phyloP scores from a whole-genome alignment of 2,888 invertebrate genomes.

The Margaritifera margaritifera region DNA sequence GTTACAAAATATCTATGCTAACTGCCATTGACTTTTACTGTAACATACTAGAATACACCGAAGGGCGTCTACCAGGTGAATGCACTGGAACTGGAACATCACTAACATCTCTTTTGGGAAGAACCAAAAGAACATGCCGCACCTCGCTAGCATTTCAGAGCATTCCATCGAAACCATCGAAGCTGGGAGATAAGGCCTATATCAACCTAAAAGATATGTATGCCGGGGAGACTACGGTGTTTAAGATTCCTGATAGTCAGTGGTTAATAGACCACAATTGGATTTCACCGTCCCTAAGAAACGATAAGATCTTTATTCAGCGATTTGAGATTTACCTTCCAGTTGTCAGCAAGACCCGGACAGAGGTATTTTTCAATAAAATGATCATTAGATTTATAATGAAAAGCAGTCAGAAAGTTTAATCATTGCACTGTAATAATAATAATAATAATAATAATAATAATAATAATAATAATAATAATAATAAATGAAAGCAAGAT shows the following conservation, averaged over 20 bases:
- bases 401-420: no score
- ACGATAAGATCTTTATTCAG: neutral
- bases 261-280: neutral
- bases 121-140: no score
- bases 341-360: neutral
- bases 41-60: conserved; percentile 2
- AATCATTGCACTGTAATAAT: no score
- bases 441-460: no score
- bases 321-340: conserved; percentile 2
- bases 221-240: neutral
- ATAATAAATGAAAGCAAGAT: no score
- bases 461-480: no score
- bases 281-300: neutral
- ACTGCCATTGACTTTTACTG: conserved; percentile 1
- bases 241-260: neutral
- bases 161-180: neutral
- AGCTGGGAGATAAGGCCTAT: neutral
- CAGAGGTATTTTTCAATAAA: neutral
- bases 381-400: no score
- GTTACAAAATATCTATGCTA: neutral
- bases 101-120: no score
- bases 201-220: conserved; percentile 1
- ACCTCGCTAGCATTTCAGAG: no score
- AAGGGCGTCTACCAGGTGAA: neutral
- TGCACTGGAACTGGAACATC: no score